A percentile compares a stretch with the other conserved stretches of the same genome.
Evolutionary conservation across 2,888 invertebrate genomes (phyloP).

Genomic region (Caenorhabditis afra): DNA sequence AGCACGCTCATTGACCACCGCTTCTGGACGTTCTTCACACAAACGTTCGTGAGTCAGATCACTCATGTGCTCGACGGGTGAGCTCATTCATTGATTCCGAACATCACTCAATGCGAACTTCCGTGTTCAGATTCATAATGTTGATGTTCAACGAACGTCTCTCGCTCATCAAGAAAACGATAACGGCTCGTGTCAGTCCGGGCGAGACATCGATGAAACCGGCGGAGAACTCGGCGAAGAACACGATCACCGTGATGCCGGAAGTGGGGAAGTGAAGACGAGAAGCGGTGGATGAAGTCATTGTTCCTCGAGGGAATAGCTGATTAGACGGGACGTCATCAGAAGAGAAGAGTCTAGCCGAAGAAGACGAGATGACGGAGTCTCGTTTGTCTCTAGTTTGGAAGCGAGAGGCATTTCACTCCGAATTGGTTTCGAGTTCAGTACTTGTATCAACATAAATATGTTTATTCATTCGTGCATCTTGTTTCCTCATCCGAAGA

Average conservation of each 20-base stretch:
- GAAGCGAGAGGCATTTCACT: too few relatives aligned
- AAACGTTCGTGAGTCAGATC: slow-evolving; percentile 7
- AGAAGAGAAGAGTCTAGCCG: too few relatives aligned
- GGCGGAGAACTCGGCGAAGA: slow-evolving; percentile 3
- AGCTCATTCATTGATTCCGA: background rate
- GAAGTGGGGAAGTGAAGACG: background rate
- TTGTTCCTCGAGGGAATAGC: too few relatives aligned
- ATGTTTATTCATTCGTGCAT: too few relatives aligned
- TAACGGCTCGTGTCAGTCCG: background rate
- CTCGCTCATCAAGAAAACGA: background rate
- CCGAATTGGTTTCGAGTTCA: too few relatives aligned
- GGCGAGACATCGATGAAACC: background rate
- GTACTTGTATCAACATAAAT: too few relatives aligned
- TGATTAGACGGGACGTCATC: too few relatives aligned
- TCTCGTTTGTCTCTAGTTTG: too few relatives aligned
- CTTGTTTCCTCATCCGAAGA: too few relatives aligned
- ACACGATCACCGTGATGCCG: background rate
- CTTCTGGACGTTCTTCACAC: slow-evolving; percentile 9
- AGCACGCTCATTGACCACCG: slow-evolving; percentile 17
- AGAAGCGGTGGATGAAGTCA: background rate
- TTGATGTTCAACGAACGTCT: slow-evolving; percentile 13
- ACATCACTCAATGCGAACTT: too few relatives aligned
- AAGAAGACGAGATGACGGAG: too few relatives aligned
- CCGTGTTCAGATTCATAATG: slow-evolving; percentile 34
- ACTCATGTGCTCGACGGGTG: slow-evolving; percentile 38